Conservation (phyloP, 1,140 invertebrate species). For the Adelges cooleyi region DNA sequence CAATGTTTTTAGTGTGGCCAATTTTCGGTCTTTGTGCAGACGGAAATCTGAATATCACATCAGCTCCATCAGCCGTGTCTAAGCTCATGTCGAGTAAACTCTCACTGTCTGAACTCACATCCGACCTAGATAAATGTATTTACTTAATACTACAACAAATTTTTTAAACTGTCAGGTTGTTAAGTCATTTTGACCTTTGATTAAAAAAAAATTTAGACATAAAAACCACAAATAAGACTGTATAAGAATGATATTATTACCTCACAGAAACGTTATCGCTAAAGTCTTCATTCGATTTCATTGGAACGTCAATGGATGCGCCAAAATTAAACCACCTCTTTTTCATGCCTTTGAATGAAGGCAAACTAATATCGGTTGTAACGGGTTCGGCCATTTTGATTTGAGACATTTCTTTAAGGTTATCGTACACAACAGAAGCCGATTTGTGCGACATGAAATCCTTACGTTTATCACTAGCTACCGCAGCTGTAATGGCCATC, state of each 20-base stretch:
- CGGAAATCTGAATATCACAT: slow-evolving; percentile 24
- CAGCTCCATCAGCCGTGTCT: slow-evolving; percentile 17
- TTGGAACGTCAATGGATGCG: slow-evolving; percentile 1
- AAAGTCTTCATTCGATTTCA: slow-evolving; percentile 12
- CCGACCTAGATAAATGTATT: background rate
- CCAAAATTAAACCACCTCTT: slow-evolving; percentile 26
- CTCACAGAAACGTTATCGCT: slow-evolving; percentile 20
- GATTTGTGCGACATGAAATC: slow-evolving; percentile 11
- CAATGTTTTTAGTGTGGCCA: slow-evolving; percentile 40
- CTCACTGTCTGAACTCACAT: slow-evolving; percentile 22
- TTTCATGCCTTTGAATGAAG: slow-evolving; percentile 18
- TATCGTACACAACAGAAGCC: slow-evolving; percentile 19
- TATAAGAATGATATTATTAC: background rate
- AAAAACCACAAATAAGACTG: too few species aligned
- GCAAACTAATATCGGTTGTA: slow-evolving; percentile 10
- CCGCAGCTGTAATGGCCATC: background rate
- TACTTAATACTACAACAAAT: background rate
- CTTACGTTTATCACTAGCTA: background rate
- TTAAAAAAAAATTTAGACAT: background rate
- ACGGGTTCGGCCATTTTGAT: slow-evolving; percentile 23
- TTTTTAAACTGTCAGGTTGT: too few species aligned
- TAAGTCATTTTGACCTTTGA: too few species aligned
- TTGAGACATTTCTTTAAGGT: slow-evolving; percentile 27
- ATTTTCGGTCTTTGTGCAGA: background rate
- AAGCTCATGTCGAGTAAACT: slow-evolving; percentile 13